Base-by-base conservation (phyloP, 2,888 invertebrate genomes). In the Loripinus fragilis region DNA sequence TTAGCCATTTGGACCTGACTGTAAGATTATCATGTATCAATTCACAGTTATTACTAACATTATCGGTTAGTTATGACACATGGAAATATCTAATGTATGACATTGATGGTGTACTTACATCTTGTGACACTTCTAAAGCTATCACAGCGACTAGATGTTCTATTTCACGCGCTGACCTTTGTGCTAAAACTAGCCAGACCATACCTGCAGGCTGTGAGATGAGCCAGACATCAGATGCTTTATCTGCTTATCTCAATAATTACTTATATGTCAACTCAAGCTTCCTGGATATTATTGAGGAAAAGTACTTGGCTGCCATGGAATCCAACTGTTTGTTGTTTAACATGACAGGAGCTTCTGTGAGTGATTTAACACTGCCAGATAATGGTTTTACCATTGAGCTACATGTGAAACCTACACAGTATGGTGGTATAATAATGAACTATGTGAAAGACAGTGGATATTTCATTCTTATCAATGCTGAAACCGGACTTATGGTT, bases 401-500 rank as follows among this genome's bases (percentile, higher is more conserved):
- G 73, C 42, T 90, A 17, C 86, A 87, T 70, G 87, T 89, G 10
- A 88, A 87, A 41, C 85, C 86, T 25, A 71, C 64, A 38, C 65
- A 65, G 41, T 74, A 74, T 20, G 83, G 84, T 12, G 89, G 88
- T 1, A 81, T 87, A 10, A 67, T 89, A n/a, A 64, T 88, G 50
- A 75, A 85, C 15, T 89, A 87, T 67, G 68, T 71, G 30, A 64
- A 71, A 1, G 68, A 69, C 33, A 68, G 60, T 2, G 68, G 78
- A 35, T 82, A 76, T 60, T 67, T 88, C 17, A 71, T 85, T 10
- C 55, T 89, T 2, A 65, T 78, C 5, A 60, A n/a, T 7, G 79
- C 81, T 55, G 45, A 20, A 3, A 74, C 78, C 10, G 81, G 85
- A 8, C 70, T 86, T 5, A 60, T 72, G 10, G 76, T 88, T 41